Evolutionary conservation across 2,888 invertebrate genomes (phyloP).

Genomic region (Euzetes globulus): DNA sequence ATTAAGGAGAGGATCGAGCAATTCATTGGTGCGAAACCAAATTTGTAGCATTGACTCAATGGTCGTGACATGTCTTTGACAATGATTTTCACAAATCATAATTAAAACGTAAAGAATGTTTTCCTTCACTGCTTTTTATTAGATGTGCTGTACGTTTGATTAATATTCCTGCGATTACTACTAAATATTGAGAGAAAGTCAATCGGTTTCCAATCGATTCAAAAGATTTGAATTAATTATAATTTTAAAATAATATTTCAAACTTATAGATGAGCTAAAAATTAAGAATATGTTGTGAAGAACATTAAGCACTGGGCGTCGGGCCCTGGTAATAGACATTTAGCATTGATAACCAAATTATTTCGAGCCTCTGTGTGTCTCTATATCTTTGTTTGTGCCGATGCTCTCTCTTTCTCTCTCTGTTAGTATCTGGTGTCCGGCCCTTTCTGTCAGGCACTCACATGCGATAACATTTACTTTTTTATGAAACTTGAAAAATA

Average conservation of each 20-base stretch:
- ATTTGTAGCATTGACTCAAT: slow-evolving; percentile 8
- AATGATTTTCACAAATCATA: not conserved
- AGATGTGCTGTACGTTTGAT: not conserved
- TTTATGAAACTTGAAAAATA: slow-evolving; percentile 13
- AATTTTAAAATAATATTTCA: not conserved
- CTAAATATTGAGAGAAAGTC: not conserved
- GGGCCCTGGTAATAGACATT: not conserved
- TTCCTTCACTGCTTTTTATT: not conserved
- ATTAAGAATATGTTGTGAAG: not conserved
- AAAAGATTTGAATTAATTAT: not conserved
- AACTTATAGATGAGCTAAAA: not conserved
- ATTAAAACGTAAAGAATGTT: not conserved
- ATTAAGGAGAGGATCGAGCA: not conserved
- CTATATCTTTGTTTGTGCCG: not conserved
- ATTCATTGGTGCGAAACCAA: slow-evolving; percentile 16
- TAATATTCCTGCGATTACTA: no score
- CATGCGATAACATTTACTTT: not conserved
- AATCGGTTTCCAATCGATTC: not conserved
- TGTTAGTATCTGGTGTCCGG: not conserved
- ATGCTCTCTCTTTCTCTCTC: not conserved
- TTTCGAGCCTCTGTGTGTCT: slow-evolving; percentile 2
- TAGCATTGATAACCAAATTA: slow-evolving; percentile 10
- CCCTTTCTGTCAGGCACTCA: not conserved
- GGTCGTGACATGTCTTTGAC: not conserved
- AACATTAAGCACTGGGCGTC: not conserved